Percentiles rank a stretch among this genome's conserved stretches.
phyloP scores from a whole-genome alignment of 2,888 invertebrate genomes.

The Liopterus haemorrhoidalis region DNA sequence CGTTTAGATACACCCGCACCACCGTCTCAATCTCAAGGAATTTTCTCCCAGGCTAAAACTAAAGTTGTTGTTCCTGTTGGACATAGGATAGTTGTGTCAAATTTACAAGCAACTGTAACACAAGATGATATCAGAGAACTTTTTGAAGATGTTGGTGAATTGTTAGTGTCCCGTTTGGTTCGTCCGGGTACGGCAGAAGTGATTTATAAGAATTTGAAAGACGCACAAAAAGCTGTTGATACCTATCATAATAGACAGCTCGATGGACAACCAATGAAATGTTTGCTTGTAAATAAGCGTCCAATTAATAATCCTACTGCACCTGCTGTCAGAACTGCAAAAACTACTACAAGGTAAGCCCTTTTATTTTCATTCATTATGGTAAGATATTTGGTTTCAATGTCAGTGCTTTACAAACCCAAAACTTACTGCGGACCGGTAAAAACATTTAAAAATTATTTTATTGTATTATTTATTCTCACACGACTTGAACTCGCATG shows the following conservation, averaged over 20 bases:
- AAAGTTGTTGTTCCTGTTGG: constrained; percentile 53
- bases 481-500: too few species aligned
- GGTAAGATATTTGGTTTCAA: too few species aligned
- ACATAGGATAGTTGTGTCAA: constrained; percentile 84
- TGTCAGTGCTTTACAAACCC: too few species aligned
- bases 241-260: constrained; percentile 89
- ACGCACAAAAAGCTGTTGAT: constrained; percentile 86
- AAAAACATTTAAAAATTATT: too few species aligned
- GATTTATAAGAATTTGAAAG: constrained; percentile 75
- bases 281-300: constrained; percentile 74
- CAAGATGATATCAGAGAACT: constrained; percentile 89
- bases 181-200: constrained; percentile 88
- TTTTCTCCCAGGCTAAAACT: constrained; percentile 45
- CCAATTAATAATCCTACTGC: constrained; percentile 56
- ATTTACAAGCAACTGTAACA: constrained; percentile 79
- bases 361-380: too few species aligned
- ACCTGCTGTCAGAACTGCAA: constrained; percentile 42
- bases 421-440: too few species aligned
- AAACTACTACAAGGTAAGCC: constrained; percentile 25
- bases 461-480: too few species aligned
- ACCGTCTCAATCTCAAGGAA: constrained; percentile 36
- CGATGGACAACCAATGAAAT: constrained; percentile 92
- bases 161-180: constrained; percentile 76
- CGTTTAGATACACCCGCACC: constrained; percentile 46
- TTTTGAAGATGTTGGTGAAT: constrained; percentile 86